A percentile compares a stretch with the other conserved stretches of the same genome.
Conservation (phyloP, 2,797 vertebrate species). For the Paramormyrops hopkinsi region DNA sequence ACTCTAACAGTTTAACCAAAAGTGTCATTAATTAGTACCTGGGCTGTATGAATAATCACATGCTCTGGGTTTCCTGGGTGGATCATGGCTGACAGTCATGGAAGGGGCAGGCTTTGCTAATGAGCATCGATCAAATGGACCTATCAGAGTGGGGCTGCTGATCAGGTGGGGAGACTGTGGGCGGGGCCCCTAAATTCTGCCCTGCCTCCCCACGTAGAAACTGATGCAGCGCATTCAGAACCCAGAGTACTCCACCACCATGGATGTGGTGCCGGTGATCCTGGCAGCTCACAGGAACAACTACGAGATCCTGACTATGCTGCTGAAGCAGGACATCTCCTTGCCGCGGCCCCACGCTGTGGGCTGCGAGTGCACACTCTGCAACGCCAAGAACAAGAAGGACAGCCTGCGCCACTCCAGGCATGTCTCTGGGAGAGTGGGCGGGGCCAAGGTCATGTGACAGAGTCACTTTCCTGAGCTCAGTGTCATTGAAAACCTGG, state of each 20-base stretch:
- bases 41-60: not conserved
- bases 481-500: not conserved
- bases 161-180: not conserved
- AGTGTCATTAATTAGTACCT: not conserved
- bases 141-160: not conserved
- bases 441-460: not conserved
- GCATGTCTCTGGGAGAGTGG: constrained; percentile 44
- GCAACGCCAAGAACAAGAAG: constrained; percentile 98
- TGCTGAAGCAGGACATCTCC: constrained; percentile 94
- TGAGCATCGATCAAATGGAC: not conserved
- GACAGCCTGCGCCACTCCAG: constrained; percentile 96
- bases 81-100: not conserved
- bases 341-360: constrained; percentile 96
- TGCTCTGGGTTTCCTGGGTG: not conserved
- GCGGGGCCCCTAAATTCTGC: not conserved
- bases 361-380: constrained; percentile 93
- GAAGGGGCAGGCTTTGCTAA: not conserved
- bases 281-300: constrained; percentile 97
- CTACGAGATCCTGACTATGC: constrained; percentile 97
- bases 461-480: not conserved
- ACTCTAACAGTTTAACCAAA: not conserved
- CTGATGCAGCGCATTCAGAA: constrained; percentile 97
- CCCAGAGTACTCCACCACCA: constrained; percentile 96
- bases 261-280: constrained; percentile 97
- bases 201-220: constrained; percentile 66